Conservation (phyloP, 2,797 vertebrate species). For the Poeciliopsis gracilis region DNA sequence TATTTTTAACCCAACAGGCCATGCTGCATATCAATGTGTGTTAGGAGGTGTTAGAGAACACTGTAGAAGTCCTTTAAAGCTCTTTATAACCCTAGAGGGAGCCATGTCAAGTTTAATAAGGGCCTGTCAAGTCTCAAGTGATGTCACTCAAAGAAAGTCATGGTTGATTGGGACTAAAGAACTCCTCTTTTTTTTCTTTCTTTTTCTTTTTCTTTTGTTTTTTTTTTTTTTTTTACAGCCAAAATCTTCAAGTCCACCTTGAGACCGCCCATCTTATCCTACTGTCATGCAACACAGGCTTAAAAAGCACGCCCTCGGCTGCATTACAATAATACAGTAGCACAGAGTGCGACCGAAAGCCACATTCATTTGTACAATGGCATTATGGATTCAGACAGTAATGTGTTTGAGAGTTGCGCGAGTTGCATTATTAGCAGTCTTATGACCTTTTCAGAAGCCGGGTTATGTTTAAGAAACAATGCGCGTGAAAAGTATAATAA, state of each 20-base stretch:
- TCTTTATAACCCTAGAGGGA: conserved; percentile 13
- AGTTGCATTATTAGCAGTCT: conserved; percentile 1
- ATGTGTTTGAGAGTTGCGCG: neutral
- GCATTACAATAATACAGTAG: neutral
- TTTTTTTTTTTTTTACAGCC: neutral
- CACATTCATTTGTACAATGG: neutral
- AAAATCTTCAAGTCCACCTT: neutral
- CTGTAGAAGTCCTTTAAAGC: neutral
- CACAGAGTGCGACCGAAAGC: neutral
- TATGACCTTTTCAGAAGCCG: neutral
- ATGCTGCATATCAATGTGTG: conserved; percentile 1
- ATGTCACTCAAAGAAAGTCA: conserved; percentile 14
- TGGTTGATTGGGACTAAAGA: neutral
- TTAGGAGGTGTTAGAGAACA: conserved; percentile 2
- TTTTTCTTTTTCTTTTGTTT: too few species aligned
- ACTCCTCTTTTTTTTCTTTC: neutral
- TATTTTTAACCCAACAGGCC: conserved; percentile 2
- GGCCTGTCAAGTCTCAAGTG: conserved; percentile 4
- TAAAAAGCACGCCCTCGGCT: neutral
- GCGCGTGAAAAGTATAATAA: neutral
- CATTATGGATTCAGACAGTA: conserved; percentile 6
- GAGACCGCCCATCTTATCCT: neutral
- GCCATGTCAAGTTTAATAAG: neutral
- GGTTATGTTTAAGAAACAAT: conserved; percentile 4
- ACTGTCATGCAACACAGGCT: neutral